Evolutionary conservation across 2,888 invertebrate genomes (phyloP).

Genomic region (Chamaedrilus cognettii): DNA sequence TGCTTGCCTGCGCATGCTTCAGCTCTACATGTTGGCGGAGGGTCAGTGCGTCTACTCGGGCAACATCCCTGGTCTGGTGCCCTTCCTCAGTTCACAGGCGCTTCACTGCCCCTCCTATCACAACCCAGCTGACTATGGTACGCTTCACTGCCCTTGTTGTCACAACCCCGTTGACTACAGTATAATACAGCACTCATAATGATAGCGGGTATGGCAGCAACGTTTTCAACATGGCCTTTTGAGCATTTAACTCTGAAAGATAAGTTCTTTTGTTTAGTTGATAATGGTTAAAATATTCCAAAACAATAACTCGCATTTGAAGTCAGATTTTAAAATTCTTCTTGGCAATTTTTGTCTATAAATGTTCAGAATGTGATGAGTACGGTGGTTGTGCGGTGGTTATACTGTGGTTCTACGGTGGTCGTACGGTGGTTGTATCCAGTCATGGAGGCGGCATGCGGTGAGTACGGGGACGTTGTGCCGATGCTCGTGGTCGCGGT

Average conservation of each 20-base stretch:
- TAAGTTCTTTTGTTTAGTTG: too few relatives aligned
- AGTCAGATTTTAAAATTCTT: too few relatives aligned
- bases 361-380: too few relatives aligned
- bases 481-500: slow-evolving; percentile 74
- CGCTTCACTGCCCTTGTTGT: slow-evolving; percentile 5
- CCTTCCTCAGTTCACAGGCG: slow-evolving; percentile 79
- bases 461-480: slow-evolving; percentile 77
- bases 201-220: neutral
- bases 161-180: neutral
- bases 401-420: too few relatives aligned
- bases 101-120: slow-evolving; percentile 94
- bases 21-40: slow-evolving; percentile 79
- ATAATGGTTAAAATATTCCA: too few relatives aligned
- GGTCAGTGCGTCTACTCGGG: slow-evolving; percentile 92
- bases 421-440: slow-evolving; percentile 37
- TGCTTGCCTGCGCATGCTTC: too few relatives aligned
- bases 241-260: too few relatives aligned
- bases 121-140: slow-evolving; percentile 94
- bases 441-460: slow-evolving; percentile 86
- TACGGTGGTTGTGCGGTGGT: too few relatives aligned
- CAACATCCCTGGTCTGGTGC: slow-evolving; percentile 80
- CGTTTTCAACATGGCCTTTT: neutral
- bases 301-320: too few relatives aligned
- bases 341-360: too few relatives aligned
- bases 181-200: neutral